A percentile compares a stretch with the other conserved stretches of the same genome.
Evolutionary conservation across 2,113 vertebrate genomes (phyloP).

Genomic region (Hystrix brachyura): DNA sequence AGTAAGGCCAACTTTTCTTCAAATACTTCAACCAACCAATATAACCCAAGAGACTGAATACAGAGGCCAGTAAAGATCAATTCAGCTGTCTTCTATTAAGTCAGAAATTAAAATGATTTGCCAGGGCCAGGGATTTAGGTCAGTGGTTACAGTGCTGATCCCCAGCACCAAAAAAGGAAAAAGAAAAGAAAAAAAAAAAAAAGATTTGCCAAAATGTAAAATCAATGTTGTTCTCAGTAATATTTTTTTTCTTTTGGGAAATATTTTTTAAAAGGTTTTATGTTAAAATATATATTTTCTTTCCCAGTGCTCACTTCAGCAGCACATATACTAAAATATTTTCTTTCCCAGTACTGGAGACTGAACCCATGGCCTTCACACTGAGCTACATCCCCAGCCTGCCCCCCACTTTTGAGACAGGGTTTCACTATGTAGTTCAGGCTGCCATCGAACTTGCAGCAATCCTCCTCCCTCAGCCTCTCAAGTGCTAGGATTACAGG

Average conservation of each 20-base stretch:
- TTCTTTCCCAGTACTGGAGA: neutral
- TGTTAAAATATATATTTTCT: neutral
- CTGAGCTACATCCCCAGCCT: neutral
- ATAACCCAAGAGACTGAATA: neutral
- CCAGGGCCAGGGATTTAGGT: too few relatives aligned
- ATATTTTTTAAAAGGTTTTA: neutral
- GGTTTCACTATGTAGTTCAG: too few relatives aligned
- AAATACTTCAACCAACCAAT: slow-evolving; percentile 38
- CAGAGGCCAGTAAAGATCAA: neutral
- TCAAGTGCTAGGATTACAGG: too few relatives aligned
- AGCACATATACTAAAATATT: too few relatives aligned
- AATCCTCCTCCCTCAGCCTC: too few relatives aligned
- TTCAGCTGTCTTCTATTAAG: slow-evolving; percentile 8
- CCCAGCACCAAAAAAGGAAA: too few relatives aligned
- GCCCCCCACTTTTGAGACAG: too few relatives aligned
- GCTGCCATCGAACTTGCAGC: too few relatives aligned
- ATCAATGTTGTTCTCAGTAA: neutral
- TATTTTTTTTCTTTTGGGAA: neutral
- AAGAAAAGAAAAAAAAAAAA: too few relatives aligned
- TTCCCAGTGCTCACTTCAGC: too few relatives aligned
- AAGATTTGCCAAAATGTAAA: neutral
- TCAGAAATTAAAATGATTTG: neutral
- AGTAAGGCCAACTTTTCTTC: neutral
- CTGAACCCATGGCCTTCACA: neutral
- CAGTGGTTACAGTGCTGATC: too few relatives aligned